Base-by-base conservation (phyloP, 2,888 invertebrate species). In the Leptopilina syphax region DNA sequence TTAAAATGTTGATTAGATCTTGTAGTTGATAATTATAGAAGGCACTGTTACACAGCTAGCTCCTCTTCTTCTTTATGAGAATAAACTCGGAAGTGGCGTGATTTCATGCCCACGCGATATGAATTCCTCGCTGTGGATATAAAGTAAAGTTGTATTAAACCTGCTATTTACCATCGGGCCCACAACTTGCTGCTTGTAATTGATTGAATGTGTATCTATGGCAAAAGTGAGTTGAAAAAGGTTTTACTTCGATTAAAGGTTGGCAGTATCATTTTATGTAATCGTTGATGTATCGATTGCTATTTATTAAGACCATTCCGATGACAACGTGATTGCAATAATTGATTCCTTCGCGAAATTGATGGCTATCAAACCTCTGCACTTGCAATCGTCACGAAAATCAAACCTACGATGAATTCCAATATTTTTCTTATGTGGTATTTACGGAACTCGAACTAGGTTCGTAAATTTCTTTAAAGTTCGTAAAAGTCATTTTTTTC, bases 41-140 rank as follows among this genome's bases (percentile, higher is more conserved):
- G 27, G 54, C 50, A 70, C 70, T 70, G 70, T 54, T 70, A 70
- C 50, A 47, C 70, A 70, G 12, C 34, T 65, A 70, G 12, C 34
- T 65, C 34, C 34, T 3, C 34, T 34, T 34, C 3, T 41, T 65
- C 34, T 65, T 65, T 65, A 65, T 65, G 65, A 65, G 65, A 24
- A 73, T 34, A 73, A 34, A 73, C 73, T 73, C 73, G 34, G 34
- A 73, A 73, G 57, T 54, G 54, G 57, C 73, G 73, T 57, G 57
- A 73, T 54, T 73, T 27, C 57, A 41, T 50, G 10, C 73, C 57
- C 57, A 73, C 57, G 54, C 57, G 73, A 73, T 73, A 57, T 57
- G 57, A 73, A 73, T 73, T 34, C 54, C 73, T 13, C 27, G 13
- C 57, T 73, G n/a, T 34, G 34, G 54, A 57, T 57, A 73, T 57